A percentile compares a stretch with the other conserved stretches of the same genome.
Conservation (phyloP, 2,888 invertebrate species). For the Fragum sueziense region DNA sequence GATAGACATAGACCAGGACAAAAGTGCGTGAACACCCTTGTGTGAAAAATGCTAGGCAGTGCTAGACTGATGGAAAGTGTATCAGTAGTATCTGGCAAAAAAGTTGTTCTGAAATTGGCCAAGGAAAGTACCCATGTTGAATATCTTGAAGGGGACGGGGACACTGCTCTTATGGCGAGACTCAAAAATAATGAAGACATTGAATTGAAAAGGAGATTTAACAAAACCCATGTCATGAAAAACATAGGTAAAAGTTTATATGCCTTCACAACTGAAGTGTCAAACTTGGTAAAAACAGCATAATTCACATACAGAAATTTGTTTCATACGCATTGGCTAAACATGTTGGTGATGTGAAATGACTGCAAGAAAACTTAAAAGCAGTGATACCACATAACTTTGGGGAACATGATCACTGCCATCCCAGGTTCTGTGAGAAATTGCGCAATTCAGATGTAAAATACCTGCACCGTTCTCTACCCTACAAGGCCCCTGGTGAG, state of each 20-base stretch:
- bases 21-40: constrained; percentile 19
- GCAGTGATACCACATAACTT: constrained; percentile 4
- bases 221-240: constrained; percentile 29
- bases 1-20: not conserved
- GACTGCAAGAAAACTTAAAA: not conserved
- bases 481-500: not conserved
- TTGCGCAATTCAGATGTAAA: not conserved
- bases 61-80: constrained; percentile 30
- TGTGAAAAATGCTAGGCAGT: constrained; percentile 30
- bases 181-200: constrained; percentile 15
- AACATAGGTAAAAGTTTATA: constrained; percentile 7
- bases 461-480: constrained; percentile 4
- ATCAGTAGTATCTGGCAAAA: constrained; percentile 20
- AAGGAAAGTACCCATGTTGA: constrained; percentile 38
- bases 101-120: constrained; percentile 22
- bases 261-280: not conserved
- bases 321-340: not conserved
- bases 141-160: constrained; percentile 30
- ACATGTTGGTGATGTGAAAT: not conserved
- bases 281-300: not conserved
- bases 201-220: constrained; percentile 21
- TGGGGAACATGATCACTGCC: not conserved
- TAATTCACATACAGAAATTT: not conserved
- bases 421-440: not conserved
- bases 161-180: constrained; percentile 30